Base-by-base conservation (phyloP, 2,888 invertebrate genomes). In the Sesia apiformis region DNA sequence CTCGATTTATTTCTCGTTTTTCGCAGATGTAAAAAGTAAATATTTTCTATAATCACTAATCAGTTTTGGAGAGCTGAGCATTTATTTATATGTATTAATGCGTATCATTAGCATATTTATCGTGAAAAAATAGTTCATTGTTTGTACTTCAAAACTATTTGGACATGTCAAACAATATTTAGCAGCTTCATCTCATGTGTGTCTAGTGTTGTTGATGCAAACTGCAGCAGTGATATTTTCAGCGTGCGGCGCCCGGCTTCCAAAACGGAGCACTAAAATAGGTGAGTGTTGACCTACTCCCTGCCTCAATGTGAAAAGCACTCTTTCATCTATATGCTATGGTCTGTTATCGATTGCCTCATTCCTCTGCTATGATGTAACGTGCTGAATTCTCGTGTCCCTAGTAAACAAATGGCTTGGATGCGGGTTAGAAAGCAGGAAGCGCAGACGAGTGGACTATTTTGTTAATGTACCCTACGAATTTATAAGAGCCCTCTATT, bases 191-290 rank as follows among this genome's bases (percentile, higher is more conserved):
- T 70, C 65, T 60, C 78, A 57, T 75, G 73, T 78, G 58, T 64
- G 52, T 52, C 63, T 50, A 8, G 50, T 6, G 42, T 50, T 38
- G 46, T 46, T 38, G 70, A 74, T 87, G 87, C 87, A 88, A 72
- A 65, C 76, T 88, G 88, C 87, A 87, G 68, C 69, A 65, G 65
- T 60, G 70, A 66, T 84, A 87, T 86, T 86, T 87, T 79, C 66
- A 77, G 77, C 78, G 72, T 72, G 72, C 78, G 65, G 60, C 77
- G 78, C 70, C 76, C 76, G 72, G 75, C 77, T 76, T 79, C 78
- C 66, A 70, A 77, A 75, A 69, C 70, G 69, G 65, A 70, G 71
- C 72, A 72, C 80, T 67, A 66, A 85, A 88, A 88, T 88, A 88
- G 81, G 78, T 64, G 67, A 72, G 64, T 65, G 67, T 67, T 85